A percentile compares a stretch with the other conserved stretches of the same genome.
Evolutionary conservation across 2,797 vertebrate genomes (phyloP).

Genomic region (Falco columbarius): DNA sequence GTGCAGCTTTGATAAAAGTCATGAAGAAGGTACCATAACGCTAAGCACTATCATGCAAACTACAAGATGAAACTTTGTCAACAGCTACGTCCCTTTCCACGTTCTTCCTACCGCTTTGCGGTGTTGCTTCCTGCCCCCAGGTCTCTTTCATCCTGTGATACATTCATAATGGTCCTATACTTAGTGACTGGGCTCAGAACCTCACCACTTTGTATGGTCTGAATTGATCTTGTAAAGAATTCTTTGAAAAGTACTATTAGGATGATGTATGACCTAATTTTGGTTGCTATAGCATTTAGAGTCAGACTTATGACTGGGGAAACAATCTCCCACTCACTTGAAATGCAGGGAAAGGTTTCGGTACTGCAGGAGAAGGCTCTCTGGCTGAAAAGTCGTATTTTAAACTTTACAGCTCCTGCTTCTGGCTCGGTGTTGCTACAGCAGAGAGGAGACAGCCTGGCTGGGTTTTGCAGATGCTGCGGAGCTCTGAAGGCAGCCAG

Average conservation of each 20-base stretch:
- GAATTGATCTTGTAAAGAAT: constrained; percentile 67
- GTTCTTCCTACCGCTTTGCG: rapidly evolving
- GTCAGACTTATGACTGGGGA: constrained; percentile 50
- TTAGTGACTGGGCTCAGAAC: constrained; percentile 34
- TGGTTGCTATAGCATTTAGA: constrained; percentile 81
- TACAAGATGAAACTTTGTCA: neutral
- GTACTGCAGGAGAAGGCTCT: constrained; percentile 49
- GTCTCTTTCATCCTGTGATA: neutral
- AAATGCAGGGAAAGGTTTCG: constrained; percentile 63
- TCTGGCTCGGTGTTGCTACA: constrained; percentile 64
- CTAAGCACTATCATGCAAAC: neutral
- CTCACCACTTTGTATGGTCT: constrained; percentile 31
- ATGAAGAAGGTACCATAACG: neutral
- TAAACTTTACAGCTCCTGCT: constrained; percentile 73
- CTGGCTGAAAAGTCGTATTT: constrained; percentile 62
- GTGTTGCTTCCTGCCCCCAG: neutral
- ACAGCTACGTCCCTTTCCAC: neutral
- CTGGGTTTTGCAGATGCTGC: neutral
- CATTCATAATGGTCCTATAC: neutral
- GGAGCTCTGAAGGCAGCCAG: neutral
- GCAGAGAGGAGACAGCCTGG: constrained; percentile 6
- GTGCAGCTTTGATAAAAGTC: neutral
- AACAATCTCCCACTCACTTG: constrained; percentile 52
- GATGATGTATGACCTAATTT: constrained; percentile 84
- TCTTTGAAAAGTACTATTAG: constrained; percentile 80